Conservation (phyloP, 2,113 vertebrate genomes). For the Platichthys stellatus region DNA sequence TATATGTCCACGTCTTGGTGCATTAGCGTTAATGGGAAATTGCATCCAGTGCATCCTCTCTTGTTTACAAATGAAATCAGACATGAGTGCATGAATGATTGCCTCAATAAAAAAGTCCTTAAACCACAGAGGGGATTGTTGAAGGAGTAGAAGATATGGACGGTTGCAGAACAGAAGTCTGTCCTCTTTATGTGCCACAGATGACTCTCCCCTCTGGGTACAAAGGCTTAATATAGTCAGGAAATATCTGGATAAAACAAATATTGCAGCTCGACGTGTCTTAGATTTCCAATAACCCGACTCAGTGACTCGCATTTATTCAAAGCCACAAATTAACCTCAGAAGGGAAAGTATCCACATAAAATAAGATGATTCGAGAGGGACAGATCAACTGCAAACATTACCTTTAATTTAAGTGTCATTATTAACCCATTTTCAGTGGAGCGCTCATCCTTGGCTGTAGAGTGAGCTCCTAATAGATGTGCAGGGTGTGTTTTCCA, state of each 20-base stretch:
- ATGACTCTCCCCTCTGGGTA: slow-evolving; percentile 13
- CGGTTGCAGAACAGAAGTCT: slow-evolving; percentile 8
- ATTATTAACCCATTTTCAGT: slow-evolving; percentile 61
- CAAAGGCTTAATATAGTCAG: background rate
- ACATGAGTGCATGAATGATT: slow-evolving; percentile 36
- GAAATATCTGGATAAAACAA: slow-evolving; percentile 23
- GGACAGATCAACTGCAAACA: slow-evolving; percentile 32
- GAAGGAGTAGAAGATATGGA: background rate
- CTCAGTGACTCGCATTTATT: background rate
- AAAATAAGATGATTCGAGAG: slow-evolving; percentile 29
- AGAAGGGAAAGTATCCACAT: slow-evolving; percentile 14
- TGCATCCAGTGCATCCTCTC: slow-evolving; percentile 26
- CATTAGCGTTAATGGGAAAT: slow-evolving; percentile 28
- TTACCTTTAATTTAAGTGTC: slow-evolving; percentile 56
- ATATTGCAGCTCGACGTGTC: background rate
- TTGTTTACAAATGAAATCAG: slow-evolving; percentile 43
- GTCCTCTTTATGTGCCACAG: background rate
- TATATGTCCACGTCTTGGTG: slow-evolving; percentile 11
- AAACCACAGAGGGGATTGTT: slow-evolving; percentile 11
- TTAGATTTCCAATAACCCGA: background rate
- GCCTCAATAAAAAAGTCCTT: slow-evolving; percentile 28
- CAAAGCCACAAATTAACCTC: too few relatives aligned
- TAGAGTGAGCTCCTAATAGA: slow-evolving; percentile 41
- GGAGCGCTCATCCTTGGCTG: slow-evolving; percentile 42
- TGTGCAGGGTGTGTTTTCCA: slow-evolving; percentile 55